Conservation (phyloP, 2,113 vertebrate genomes). For the Diadophis punctatus region DNA sequence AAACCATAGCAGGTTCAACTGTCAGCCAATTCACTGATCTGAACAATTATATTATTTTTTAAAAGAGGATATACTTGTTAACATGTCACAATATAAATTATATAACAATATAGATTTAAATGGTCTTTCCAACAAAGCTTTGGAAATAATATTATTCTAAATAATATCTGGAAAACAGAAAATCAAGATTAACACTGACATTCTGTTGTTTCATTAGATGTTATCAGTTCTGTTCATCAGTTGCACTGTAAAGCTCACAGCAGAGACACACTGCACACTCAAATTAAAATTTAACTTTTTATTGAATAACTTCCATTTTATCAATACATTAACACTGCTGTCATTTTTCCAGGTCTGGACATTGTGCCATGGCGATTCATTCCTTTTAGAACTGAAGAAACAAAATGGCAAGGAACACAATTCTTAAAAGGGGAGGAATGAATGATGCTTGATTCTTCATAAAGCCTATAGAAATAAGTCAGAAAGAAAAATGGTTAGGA, state of each 20-base stretch:
- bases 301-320: conserved; percentile 5
- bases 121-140: not conserved
- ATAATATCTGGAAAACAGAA: not conserved
- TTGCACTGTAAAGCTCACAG: not conserved
- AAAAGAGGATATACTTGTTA: not conserved
- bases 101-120: not conserved
- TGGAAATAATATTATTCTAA: not conserved
- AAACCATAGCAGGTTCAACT: not conserved
- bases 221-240: not conserved
- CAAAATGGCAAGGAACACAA: not conserved
- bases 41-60: not conserved
- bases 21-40: not conserved
- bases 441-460: not conserved
- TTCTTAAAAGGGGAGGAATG: not conserved
- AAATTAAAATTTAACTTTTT: not conserved
- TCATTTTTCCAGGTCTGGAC: not conserved
- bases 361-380: not conserved
- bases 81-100: not conserved
- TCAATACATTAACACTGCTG: not conserved
- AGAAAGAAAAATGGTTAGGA: not conserved
- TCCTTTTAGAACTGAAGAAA: not conserved
- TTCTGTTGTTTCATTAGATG: not conserved
- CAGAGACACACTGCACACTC: not conserved
- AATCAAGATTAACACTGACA: not conserved
- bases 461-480: conserved; percentile 10